Percentiles rank a stretch among this genome's conserved stretches.
Conservation (phyloP, 2,113 vertebrate genomes). For the Petrocephalus microphthalmus region DNA sequence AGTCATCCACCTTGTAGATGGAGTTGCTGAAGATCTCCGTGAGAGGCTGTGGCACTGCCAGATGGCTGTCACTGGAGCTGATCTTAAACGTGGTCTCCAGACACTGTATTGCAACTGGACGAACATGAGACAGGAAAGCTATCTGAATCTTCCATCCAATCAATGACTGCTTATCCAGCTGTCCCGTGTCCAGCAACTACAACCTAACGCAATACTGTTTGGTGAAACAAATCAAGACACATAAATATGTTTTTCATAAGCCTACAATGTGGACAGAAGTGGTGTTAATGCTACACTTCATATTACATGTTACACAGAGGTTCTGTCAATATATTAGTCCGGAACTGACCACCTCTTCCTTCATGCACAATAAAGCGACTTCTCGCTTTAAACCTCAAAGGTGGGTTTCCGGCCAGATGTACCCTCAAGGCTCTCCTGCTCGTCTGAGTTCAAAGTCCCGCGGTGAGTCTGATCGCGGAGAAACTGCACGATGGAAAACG, state of each 20-base stretch:
- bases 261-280: neutral
- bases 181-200: neutral
- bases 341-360: neutral
- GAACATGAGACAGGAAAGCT: neutral
- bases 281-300: neutral
- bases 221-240: neutral
- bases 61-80: conserved; percentile 78
- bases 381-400: neutral
- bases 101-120: conserved; percentile 89
- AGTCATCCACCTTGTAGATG: conserved; percentile 74
- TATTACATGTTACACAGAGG: neutral
- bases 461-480: conserved; percentile 87
- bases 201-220: neutral
- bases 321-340: neutral
- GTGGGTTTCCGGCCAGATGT: neutral
- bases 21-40: conserved; percentile 85
- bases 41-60: conserved; percentile 77
- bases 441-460: conserved; percentile 82
- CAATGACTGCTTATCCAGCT: neutral
- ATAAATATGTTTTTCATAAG: neutral
- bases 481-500: conserved; percentile 92
- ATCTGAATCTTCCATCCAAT: neutral
- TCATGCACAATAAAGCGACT: neutral
- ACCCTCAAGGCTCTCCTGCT: conserved; percentile 98
- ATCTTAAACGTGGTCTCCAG: conserved; percentile 96